phyloP scores from a whole-genome alignment of 2,888 invertebrate species.

The Lycia hirtaria region DNA sequence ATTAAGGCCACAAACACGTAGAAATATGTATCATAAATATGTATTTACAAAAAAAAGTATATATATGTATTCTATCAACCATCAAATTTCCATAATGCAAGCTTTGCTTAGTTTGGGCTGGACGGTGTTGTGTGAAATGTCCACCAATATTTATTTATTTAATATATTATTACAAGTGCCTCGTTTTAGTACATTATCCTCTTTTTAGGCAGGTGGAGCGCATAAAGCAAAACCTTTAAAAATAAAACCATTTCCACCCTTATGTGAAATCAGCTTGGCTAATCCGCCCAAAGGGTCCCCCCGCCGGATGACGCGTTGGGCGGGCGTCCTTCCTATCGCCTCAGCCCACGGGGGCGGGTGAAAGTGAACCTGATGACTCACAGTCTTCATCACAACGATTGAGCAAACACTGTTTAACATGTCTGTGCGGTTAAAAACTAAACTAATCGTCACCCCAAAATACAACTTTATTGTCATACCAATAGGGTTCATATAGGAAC shows the following conservation, averaged over 20 bases:
- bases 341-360: conserved; percentile 61
- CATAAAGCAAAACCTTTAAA: background rate
- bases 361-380: conserved; percentile 78
- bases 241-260: background rate
- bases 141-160: no score
- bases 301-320: conserved; percentile 17
- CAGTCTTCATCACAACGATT: conserved; percentile 62
- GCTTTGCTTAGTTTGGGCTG: no score
- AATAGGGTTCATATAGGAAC: conserved; percentile 30
- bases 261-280: background rate
- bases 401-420: conserved; percentile 44
- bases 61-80: no score
- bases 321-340: conserved; percentile 31
- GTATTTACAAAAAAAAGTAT: no score
- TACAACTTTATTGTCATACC: conserved; percentile 29
- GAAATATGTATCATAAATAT: no score
- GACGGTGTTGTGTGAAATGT: no score
- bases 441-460: conserved; percentile 10
- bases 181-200: no score
- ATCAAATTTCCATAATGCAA: no score
- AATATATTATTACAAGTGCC: no score
- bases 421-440: conserved; percentile 36
- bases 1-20: no score
- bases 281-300: conserved; percentile 5
- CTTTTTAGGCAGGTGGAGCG: no score